These are phyloP conservation scores for Halcyon badia DNA, from an alignment of 2,797 vertebrate species.

Conservation along the genomic window DNA sequence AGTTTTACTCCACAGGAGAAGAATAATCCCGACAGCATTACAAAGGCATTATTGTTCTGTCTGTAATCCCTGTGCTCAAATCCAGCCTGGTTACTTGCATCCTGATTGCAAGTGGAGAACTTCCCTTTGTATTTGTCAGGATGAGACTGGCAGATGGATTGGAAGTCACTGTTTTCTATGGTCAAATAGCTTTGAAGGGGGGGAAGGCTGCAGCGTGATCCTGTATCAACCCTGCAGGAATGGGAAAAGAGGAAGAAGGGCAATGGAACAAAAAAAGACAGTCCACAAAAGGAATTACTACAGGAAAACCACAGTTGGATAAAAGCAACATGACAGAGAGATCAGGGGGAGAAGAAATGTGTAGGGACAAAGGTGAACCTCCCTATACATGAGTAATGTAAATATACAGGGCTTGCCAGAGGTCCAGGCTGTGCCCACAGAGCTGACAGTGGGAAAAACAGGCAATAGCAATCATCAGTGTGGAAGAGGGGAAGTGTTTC, in stretches of 20 bases:
- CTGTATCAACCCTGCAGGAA: background rate
- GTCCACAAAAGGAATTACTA: background rate
- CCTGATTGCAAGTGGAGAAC: constrained; percentile 2
- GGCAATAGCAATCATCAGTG: background rate
- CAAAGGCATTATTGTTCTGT: constrained; percentile 63
- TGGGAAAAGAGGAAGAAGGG: background rate
- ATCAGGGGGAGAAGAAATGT: background rate
- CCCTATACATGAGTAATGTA: background rate
- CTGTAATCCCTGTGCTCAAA: constrained; percentile 62
- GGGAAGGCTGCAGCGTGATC: background rate
- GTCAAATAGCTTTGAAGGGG: background rate
- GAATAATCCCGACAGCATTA: constrained; percentile 67
- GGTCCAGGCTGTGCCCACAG: background rate
- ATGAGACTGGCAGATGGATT: background rate
- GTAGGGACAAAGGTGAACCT: background rate
- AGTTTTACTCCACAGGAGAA: constrained; percentile 54
- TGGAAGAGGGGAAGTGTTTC: background rate
- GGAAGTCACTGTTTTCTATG: background rate
- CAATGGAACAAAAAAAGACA: background rate
- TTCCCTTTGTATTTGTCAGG: constrained; percentile 1
- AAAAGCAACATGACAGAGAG: background rate
- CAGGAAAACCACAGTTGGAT: background rate
- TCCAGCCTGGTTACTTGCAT: constrained; percentile 22
- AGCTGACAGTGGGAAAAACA: background rate
- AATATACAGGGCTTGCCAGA: background rate